Base-by-base conservation (phyloP, 1,140 invertebrate species). In the Leptonema lineaticorne region DNA sequence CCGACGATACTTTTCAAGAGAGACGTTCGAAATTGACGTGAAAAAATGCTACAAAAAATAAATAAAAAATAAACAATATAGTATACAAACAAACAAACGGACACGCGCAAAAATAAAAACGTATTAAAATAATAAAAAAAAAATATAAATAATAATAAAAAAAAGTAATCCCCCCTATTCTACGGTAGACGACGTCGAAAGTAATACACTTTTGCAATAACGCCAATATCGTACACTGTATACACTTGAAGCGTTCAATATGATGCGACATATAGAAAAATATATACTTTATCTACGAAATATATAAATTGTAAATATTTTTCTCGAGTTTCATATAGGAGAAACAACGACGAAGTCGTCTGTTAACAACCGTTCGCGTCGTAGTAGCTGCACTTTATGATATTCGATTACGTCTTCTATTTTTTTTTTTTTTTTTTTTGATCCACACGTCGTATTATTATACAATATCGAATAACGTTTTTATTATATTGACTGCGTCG, bases 151-250 rank as follows among this genome's bases (percentile, higher is more conserved):
- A 24, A 33, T 33, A 33, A 33, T 14, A 41, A 14, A 41, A 53
- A 53, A 20, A 24, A 20, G 46, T 6, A 41, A 16, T 14, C 11
- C 16, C 37, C 11, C 2, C 4, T 26, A 26, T 18, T 29, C 57
- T 29, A 16, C 28, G 57, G 30, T 16, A 37, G 3, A 6, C 56
- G n/a, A 27, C 14, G 56, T 33, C 26, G 59, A 45, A 45, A 20
- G 33, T 62, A 62, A 62, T 62, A 62, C 59, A 62, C 59, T 62
- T 45, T 62, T 62, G 59, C 59, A 62, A 62, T 62, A 64, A 64
- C 62, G 24, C 62, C 45, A 64, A 64, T 64, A 64, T 50, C 62
- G 45, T 37, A 45, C 45, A 62, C 59, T 27, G 5, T 41, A 33
- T 24, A 14, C 59, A 16, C 18, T 1, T n/a, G 11, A 1, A 41